Evolutionary conservation across 2,888 invertebrate species (phyloP).

Genomic region (Hirtodrosophila histrioides): DNA sequence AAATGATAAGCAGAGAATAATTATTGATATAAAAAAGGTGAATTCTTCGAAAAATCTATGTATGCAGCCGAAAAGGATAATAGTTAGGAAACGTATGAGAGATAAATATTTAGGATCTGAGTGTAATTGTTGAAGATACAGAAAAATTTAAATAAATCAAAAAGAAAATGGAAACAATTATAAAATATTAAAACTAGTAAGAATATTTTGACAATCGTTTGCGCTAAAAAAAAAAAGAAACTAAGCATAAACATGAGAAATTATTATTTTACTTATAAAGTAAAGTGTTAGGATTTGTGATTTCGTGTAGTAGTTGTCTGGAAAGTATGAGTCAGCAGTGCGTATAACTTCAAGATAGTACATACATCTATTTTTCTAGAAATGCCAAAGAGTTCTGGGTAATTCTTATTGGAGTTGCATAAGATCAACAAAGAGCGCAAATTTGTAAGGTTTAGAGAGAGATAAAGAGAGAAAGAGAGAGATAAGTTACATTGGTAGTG

Average conservation of each 20-base stretch:
- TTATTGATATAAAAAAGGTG: neutral
- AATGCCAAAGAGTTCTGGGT: conserved; percentile 4
- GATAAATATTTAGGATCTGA: conserved; percentile 31
- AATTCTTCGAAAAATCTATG: neutral
- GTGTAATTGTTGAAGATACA: conserved; percentile 3
- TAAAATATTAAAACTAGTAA: conserved; percentile 30
- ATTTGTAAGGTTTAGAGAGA: conserved; percentile 5
- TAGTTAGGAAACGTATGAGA: conserved; percentile 33
- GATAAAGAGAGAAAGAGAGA: neutral
- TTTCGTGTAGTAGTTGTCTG: conserved; percentile 39
- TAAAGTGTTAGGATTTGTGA: conserved; percentile 57
- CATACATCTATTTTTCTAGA: conserved; percentile 34
- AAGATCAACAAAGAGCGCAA: conserved; percentile 7
- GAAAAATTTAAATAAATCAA: too few species aligned
- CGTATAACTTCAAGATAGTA: conserved; percentile 5
- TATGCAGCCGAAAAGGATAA: neutral
- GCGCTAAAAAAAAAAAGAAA: conserved; percentile 32
- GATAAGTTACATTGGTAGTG: conserved; percentile 6
- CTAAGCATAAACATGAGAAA: conserved; percentile 11
- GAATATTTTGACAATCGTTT: conserved; percentile 71
- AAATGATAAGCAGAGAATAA: neutral
- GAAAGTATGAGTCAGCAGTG: conserved; percentile 2
- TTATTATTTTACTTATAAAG: conserved; percentile 57
- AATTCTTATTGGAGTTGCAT: conserved; percentile 10
- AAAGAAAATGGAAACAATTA: conserved; percentile 6